Conservation (phyloP, 2,888 invertebrate species). For the Ypsolopha scabrella region DNA sequence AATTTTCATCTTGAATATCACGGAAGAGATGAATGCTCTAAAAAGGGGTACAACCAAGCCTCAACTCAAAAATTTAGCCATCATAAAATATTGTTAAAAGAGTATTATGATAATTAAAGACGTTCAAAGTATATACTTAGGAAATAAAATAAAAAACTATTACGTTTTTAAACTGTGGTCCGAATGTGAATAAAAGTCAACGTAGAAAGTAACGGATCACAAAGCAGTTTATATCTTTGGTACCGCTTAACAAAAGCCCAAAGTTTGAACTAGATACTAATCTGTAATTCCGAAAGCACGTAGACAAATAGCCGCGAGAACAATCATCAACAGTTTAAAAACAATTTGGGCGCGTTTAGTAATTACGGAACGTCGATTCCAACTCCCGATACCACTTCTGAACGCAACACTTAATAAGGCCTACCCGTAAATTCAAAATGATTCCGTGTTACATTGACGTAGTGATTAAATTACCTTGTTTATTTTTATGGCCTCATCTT, state of each 20-base stretch:
- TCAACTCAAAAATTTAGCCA: no score
- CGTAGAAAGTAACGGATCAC: no score
- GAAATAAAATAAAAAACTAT: no score
- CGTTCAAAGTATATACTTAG: no score
- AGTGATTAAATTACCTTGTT: neutral
- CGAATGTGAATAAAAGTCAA: no score
- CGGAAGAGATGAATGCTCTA: neutral
- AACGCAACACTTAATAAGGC: constrained; percentile 62
- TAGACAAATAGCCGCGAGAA: constrained; percentile 66
- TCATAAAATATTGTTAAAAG: no score
- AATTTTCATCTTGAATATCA: neutral
- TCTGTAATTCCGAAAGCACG: constrained; percentile 42
- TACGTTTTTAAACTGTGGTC: no score
- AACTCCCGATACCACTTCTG: constrained; percentile 40
- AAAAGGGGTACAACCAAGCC: no score
- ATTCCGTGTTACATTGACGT: neutral
- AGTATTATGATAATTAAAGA: no score
- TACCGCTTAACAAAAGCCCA: no score
- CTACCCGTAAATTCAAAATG: neutral
- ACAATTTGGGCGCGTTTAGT: constrained; percentile 61
- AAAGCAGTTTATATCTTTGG: no score
- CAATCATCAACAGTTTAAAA: constrained; percentile 63
- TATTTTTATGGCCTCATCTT: neutral
- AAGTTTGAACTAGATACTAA: constrained; percentile 29
- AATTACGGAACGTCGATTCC: constrained; percentile 59